Evolutionary conservation across 1,140 invertebrate species (phyloP), one percentile per base, ranked within the genome.

Genomic region (Neoseiulus cucumeris): DNA sequence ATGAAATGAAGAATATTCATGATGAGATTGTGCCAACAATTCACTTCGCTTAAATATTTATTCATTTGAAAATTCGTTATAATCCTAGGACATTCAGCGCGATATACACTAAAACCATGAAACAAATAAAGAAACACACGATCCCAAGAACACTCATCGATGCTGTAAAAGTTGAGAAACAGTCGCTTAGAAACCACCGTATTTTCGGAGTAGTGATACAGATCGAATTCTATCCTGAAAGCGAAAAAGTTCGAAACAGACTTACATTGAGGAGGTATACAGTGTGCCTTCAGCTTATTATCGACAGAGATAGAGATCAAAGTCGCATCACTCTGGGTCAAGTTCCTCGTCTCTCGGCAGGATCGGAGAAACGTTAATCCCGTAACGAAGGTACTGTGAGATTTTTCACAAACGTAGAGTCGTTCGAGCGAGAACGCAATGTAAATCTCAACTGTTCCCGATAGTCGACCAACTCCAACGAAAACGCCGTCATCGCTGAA

Each of bases 351-450:
- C 17, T 82, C 77, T 33, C 75, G 73, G 6, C 72, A 72, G 30
- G 68, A 66, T 22, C 87, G 85, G 66, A 93, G 76, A 78, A 95
- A 94, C 75, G 90, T 85, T 64, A 95, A 76, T 17, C 90, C 91
- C 41, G 91, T 95, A 41, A 95, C 86, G 79, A 95, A 95, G 83
- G 91, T 92, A 68, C 84, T 86, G 79, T 96, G 92, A 68, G 86
- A 88, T 71, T 82, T 81, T 69, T 83, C 78, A 71, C 92, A 82
- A 74, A 85, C 83, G 68, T 92, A 80, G 51, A 90, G 80, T 73
- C 82, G 84, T 84, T 92, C 76, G 64, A 80, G 76, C 79, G 87
- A 95, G 76, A 92, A 95, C 33, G 88, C 84, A 65, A 92, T 83
- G 72, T 89, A 91, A 70, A 96, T 87, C 66, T 87, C 83, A 7